Evolutionary conservation across 2,888 invertebrate genomes (phyloP), one percentile per base, ranked within the genome.

Genomic region (Magallana nippona): DNA sequence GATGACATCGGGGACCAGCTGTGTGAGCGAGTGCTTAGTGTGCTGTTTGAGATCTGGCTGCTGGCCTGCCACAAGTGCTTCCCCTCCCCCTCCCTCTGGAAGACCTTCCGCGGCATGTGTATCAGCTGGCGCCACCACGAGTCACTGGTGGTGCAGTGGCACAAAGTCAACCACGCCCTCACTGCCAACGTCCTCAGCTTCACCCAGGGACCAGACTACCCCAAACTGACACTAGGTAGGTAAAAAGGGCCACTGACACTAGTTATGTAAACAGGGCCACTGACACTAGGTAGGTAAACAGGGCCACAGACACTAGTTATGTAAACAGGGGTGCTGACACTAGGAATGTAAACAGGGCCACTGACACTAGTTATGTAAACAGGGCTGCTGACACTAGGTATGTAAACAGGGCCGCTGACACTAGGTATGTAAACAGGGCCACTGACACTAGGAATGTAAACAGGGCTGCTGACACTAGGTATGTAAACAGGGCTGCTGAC

Each of bases 1-100:
- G 98, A 98, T 94, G 97, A 98, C 92, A 97, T 98, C n/a, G 97
- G 97, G 0, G 98, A 98, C 94, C 98, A 98, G 93, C 95, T 99
- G 78, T 98, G 98, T 93, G 98, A 98, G 94, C 95, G 99, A 58
- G 98, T 99, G 82, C 95, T 99, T 8, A 97, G 98, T 89, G 98
- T 98, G 58, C 95, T 99, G 83, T 97, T 99, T 94, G 98, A 98
- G 95, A 96, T 98, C 82, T 97, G 97, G 97, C 93, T 97, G 82
- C 95, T 96, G 79, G 96, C 97, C 2, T 97, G 97, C 92, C 95
- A 96, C 82, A 95, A 96, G 87, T 98, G 97, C 93, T 99, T 99
- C 95, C 99, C 99, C 0, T 97, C 98, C 3, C 99, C 99, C 10
- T 97, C 98, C 1, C 95, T 98, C 88, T 99, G 98, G 98, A 98